Evolutionary conservation across 2,113 vertebrate species (phyloP).

Genomic region (Zosterops borbonicus): DNA sequence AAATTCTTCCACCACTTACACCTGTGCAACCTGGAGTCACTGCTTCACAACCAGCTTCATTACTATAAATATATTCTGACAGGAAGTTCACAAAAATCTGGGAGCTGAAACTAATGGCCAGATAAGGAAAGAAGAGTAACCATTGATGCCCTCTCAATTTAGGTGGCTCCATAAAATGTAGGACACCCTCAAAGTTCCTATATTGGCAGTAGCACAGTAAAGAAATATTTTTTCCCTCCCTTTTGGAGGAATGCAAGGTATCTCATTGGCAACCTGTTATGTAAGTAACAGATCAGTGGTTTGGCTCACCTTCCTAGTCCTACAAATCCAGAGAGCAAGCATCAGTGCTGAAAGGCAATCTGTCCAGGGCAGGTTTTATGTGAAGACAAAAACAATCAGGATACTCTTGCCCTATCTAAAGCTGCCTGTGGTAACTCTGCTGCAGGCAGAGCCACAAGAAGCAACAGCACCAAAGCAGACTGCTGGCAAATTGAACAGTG

Average conservation of each 20-base stretch:
- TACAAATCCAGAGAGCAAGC: not conserved
- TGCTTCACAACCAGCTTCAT: not conserved
- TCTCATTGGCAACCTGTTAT: not conserved
- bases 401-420: not conserved
- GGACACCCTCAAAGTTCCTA: not conserved
- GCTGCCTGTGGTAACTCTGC: not conserved
- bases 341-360: not conserved
- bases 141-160: not conserved
- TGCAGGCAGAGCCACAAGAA: not conserved
- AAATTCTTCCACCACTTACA: not conserved
- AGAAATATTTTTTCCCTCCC: fast-evolving
- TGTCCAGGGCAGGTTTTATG: not conserved
- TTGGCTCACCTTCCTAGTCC: not conserved
- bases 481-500: not conserved
- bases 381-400: not conserved
- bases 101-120: not conserved
- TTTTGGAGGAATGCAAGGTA: not conserved
- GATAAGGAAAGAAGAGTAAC: not conserved
- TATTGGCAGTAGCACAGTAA: not conserved
- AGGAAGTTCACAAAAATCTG: not conserved
- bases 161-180: not conserved
- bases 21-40: not conserved
- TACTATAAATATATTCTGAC: not conserved
- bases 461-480: not conserved
- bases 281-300: not conserved